Percentiles rank a stretch among this genome's conserved stretches.
Evolutionary conservation across 37 sponge, comb jelly and placozoan genomes (phyloP).

Genomic region (Haliclona indistincta): DNA sequence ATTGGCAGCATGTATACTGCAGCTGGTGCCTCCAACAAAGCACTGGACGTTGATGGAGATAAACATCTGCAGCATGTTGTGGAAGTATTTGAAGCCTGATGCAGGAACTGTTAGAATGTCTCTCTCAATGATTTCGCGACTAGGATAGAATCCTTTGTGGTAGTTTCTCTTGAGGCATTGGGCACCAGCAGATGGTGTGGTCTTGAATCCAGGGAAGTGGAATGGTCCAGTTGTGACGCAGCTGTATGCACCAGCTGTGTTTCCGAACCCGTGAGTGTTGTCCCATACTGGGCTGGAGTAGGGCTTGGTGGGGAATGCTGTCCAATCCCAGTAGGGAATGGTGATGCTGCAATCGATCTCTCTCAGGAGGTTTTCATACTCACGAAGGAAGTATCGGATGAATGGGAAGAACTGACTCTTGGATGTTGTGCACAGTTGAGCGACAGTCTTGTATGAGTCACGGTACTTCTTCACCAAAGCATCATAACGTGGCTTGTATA

Average conservation of each 20-base stretch:
- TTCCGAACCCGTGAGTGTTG: constrained; percentile 67
- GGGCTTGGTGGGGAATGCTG: constrained; percentile 48
- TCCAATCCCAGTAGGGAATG: constrained; percentile 82
- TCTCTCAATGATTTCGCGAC: constrained; percentile 40
- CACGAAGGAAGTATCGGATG: constrained; percentile 60
- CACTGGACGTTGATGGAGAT: constrained; percentile 61
- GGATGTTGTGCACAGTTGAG: constrained; percentile 23
- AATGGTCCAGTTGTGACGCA: constrained; percentile 74
- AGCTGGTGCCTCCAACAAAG: constrained; percentile 73
- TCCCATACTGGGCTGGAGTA: constrained; percentile 54
- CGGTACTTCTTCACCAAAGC: constrained; percentile 41
- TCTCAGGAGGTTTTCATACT: constrained; percentile 72
- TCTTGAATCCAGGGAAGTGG: constrained; percentile 16
- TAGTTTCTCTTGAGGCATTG: constrained; percentile 67
- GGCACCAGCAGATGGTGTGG: constrained; percentile 67
- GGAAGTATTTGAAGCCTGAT: constrained; percentile 38
- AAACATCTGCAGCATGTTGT: constrained; percentile 51
- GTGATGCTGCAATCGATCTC: constrained; percentile 62
- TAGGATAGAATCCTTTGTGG: constrained; percentile 42
- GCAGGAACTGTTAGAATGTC: constrained; percentile 44
- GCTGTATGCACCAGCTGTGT: constrained; percentile 13
- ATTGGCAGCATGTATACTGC: constrained; percentile 49
- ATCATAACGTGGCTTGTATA: constrained; percentile 60
- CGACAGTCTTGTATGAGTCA: constrained; percentile 19
- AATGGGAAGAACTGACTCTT: constrained; percentile 65